Percentiles rank a stretch among this genome's conserved stretches.
These are phyloP conservation scores for Trinectes maculatus DNA, from an alignment of 2,113 vertebrate genomes.

Conservation along the genomic window DNA sequence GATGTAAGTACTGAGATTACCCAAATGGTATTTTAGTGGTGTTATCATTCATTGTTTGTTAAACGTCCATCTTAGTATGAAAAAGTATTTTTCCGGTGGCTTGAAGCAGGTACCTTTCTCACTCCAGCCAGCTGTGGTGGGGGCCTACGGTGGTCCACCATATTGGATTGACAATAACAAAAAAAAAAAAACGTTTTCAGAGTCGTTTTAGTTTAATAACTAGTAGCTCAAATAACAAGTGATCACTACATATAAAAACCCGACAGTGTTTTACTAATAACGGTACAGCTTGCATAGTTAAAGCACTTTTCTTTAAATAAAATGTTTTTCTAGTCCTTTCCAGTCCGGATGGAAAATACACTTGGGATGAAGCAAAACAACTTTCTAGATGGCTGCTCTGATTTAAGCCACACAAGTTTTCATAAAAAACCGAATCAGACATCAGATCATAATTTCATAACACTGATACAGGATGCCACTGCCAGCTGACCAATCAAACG, in stretches of 20 bases:
- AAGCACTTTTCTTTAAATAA: neutral
- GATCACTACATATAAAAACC: neutral
- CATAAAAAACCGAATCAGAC: neutral
- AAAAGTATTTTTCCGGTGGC: conserved; percentile 8
- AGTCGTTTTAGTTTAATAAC: conserved; percentile 1
- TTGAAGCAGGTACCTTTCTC: conserved; percentile 50
- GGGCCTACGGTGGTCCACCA: conserved; percentile 72
- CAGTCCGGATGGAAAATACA: neutral
- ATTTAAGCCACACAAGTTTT: too few species aligned
- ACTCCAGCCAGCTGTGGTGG: conserved; percentile 68
- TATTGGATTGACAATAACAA: conserved; percentile 67
- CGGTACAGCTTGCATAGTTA: neutral
- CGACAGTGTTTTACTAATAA: neutral
- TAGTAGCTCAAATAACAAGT: neutral
- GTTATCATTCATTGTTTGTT: neutral
- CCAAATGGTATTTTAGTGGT: neutral
- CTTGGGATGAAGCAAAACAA: too few species aligned
- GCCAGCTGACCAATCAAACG: too few species aligned
- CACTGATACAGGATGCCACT: too few species aligned
- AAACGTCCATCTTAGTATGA: neutral
- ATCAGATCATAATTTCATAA: neutral
- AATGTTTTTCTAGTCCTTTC: conserved; percentile 2
- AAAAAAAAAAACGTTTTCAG: conserved; percentile 57
- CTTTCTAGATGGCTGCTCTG: too few species aligned
- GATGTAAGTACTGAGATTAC: conserved; percentile 77